Base-by-base conservation (phyloP, 2,888 invertebrate genomes). In the Dioctria rufipes region DNA sequence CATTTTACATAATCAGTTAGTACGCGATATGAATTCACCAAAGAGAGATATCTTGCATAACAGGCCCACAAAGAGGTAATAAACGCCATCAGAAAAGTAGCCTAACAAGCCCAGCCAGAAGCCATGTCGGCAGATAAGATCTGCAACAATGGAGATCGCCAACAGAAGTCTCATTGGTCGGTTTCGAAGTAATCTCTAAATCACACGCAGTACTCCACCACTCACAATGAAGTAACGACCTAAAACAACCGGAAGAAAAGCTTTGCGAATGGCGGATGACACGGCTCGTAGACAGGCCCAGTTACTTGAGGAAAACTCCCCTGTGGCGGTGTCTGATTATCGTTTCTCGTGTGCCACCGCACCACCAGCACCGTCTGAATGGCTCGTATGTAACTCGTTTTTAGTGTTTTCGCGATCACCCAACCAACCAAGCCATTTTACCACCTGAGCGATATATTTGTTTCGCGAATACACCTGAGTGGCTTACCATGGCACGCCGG, bases 351-450 rank as follows among this genome's bases (percentile, higher is more conserved):
- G 0, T 25, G 25, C 25, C 25, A 25, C 25, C 25, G 77, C 49
- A 63, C 77, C 77, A 77, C 77, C 75, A 60, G 75, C 60, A 60
- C 58, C 46, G 11, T 2, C 49, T 13, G 46, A 13, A 37, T 25
- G 58, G 77, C 39, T 77, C 60, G 77, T 63, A 77, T 77, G 63
- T 61, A 42, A 11, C 75, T 71, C 69, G 78, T 54, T 58, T 25
- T 25, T 51, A 60, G 80, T 78, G 66, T 80, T 78, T 80, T 66
- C 61, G 80, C 78, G 81, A 78, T 81, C 49, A 80, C 77, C 78
- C 77, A 63, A 58, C 78, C 80, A 82, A 80, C 78, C 80, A 37
- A 65, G 75, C 69, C 49, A 54, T n/a, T 11, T 61, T 81, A 61
- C 73, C 71, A 77, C 82, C 81, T 80, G 54, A 82, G 66, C 65